A percentile compares a stretch with the other conserved stretches of the same genome.
Evolutionary conservation across 2,888 invertebrate genomes (phyloP).

Genomic region (Xanthorhoe spadicearia): DNA sequence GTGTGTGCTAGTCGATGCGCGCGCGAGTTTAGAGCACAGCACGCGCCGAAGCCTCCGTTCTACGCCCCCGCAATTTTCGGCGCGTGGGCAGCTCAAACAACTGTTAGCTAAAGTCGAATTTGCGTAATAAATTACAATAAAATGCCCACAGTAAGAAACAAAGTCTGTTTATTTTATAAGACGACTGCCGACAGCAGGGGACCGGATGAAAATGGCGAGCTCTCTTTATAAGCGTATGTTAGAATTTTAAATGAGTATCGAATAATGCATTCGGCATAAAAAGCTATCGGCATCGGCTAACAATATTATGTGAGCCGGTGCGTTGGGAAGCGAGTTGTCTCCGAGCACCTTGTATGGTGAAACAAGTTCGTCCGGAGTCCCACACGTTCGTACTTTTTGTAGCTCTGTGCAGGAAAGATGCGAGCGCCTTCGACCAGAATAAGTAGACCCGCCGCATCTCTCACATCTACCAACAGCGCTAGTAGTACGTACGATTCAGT

Average conservation of each 20-base stretch:
- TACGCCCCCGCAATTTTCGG: constrained; percentile 80
- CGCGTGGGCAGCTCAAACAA: constrained; percentile 73
- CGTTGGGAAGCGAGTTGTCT: constrained; percentile 80
- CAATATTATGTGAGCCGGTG: constrained; percentile 83
- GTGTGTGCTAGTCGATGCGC: constrained; percentile 76
- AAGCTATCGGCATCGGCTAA: constrained; percentile 82
- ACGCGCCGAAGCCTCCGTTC: constrained; percentile 76
- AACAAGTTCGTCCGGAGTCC: constrained; percentile 83
- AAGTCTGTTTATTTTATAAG: constrained; percentile 42
- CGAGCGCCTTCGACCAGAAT: constrained; percentile 62
- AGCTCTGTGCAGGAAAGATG: constrained; percentile 74
- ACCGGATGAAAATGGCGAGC: constrained; percentile 79
- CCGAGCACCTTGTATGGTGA: constrained; percentile 80
- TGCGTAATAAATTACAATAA: constrained; percentile 79
- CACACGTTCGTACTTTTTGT: constrained; percentile 83
- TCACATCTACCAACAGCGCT: constrained; percentile 43
- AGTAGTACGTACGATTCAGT: constrained; percentile 41
- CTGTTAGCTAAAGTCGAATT: constrained; percentile 75
- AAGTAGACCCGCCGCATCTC: constrained; percentile 58
- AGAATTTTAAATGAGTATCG: constrained; percentile 85
- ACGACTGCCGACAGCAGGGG: constrained; percentile 78
- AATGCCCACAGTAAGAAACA: constrained; percentile 52
- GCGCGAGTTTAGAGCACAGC: constrained; percentile 72
- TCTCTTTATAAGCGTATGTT: constrained; percentile 83
- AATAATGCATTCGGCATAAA: constrained; percentile 84